Conservation (phyloP, 1,140 invertebrate species). For the Brachionus asplanchnoidis region DNA sequence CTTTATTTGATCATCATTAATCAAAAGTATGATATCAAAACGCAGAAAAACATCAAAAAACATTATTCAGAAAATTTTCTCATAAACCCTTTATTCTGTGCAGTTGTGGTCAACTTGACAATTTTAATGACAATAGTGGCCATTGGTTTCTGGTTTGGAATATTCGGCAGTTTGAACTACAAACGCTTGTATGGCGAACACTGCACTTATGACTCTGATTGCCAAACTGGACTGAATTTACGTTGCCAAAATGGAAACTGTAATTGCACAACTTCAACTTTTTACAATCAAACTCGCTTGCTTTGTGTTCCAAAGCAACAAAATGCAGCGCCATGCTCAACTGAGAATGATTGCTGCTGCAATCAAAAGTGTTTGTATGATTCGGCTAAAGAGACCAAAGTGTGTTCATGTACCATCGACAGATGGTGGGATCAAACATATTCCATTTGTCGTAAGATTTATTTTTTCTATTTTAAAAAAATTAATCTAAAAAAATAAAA, state of each 20-base stretch:
- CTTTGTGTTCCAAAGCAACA: not conserved
- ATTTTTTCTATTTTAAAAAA: not conserved
- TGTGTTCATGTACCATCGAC: not conserved
- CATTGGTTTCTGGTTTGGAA: not conserved
- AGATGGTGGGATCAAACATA: not conserved
- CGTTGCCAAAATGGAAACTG: not conserved
- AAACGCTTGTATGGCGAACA: not conserved
- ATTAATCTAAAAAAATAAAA: no score
- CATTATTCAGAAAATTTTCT: not conserved
- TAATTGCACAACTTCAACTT: not conserved
- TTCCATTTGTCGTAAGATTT: not conserved
- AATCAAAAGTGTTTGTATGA: not conserved
- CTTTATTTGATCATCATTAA: no score
- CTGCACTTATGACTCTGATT: not conserved
- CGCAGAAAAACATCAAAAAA: not conserved
- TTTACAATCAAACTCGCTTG: not conserved
- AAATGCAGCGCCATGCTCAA: not conserved
- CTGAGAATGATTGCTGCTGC: constrained; percentile 3
- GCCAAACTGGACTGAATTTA: not conserved
- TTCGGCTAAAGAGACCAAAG: not conserved
- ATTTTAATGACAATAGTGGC: not conserved
- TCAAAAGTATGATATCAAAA: not conserved
- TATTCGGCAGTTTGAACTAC: not conserved
- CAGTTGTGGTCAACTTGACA: not conserved
- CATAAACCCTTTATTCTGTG: not conserved